Evolutionary conservation across 2,888 invertebrate species (phyloP).

Genomic region (Tipula lateralis): DNA sequence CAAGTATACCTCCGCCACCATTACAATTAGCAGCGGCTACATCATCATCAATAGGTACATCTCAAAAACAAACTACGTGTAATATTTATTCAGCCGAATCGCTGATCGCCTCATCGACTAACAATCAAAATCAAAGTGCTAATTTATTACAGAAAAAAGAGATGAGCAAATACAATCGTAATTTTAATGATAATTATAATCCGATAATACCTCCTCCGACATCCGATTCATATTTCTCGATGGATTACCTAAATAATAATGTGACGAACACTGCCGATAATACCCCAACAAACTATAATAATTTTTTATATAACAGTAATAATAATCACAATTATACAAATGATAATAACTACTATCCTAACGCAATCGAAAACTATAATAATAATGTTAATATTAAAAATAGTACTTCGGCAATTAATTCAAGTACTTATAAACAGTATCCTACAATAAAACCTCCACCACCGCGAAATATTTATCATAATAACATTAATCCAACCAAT

Average conservation of each 20-base stretch:
- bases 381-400: constrained; percentile 25
- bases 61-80: not conserved
- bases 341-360: not conserved
- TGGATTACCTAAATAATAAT: not conserved
- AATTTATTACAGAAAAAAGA: not conserved
- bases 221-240: not conserved
- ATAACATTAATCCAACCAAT: not conserved
- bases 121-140: not conserved
- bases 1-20: constrained; percentile 3
- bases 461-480: not conserved
- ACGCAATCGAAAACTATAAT: constrained; percentile 2
- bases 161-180: not conserved
- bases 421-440: not conserved
- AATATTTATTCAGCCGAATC: constrained; percentile 38
- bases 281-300: not conserved
- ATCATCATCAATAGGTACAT: constrained; percentile 2
- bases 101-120: constrained; percentile 33
- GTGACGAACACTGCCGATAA: not conserved
- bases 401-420: not conserved
- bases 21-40: not conserved
- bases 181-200: constrained; percentile 2
- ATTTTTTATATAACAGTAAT: constrained; percentile 25
- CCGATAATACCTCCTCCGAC: not conserved
- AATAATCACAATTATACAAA: not conserved
- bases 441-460: not conserved